Base-by-base conservation (phyloP, 1,140 invertebrate genomes). In the Drosophila oshimai region DNA sequence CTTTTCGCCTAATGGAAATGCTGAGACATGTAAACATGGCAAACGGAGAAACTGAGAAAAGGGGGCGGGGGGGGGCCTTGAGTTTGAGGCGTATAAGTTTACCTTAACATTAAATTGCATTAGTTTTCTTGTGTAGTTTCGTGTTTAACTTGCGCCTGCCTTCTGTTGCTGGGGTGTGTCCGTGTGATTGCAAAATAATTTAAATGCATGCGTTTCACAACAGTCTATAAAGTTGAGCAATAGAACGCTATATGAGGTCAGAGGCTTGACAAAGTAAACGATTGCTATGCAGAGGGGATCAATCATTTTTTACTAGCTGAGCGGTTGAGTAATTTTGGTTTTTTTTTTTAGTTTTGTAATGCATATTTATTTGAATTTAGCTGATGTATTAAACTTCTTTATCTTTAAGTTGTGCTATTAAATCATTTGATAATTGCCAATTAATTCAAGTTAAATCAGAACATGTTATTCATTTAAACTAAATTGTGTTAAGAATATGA, bases 1-100 rank as follows among this genome's bases (percentile, higher is more conserved):
- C 42, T 60, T 64, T 53, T 57, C 47, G 57, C 60, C 75, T 86
- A 84, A 86, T 84, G 80, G 80, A 86, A 80, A 84, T 80, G 80
- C 74, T 75, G 80, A 60, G 58, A 76, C 36, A 50, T 86, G 79
- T 79, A 86, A 79, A 79, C 61, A 84, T 9, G 29, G 37, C 20
- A 54, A 22, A 45, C 4, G 17, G 24, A 53, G 33, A 7, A 13
- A 15, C 10, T 3, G 22, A 22, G 57, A n/a, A 26, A 12, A 29
- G 9, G 54, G 22, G 28, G 3, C 1, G 12, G 15, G 4, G 10
- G 29, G 33, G 28, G 29, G 28, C 53, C 51, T 12, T 29, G 20
- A 70, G 62, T 58, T 18, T 42, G 20, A 53, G 62, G 54, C 47
- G 44, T 70, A 70, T 60, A 78, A 61, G 55, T 72, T 77, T 58